Evolutionary conservation across 2,113 vertebrate species (phyloP).

Genomic region (Chascanopsetta lugubris): DNA sequence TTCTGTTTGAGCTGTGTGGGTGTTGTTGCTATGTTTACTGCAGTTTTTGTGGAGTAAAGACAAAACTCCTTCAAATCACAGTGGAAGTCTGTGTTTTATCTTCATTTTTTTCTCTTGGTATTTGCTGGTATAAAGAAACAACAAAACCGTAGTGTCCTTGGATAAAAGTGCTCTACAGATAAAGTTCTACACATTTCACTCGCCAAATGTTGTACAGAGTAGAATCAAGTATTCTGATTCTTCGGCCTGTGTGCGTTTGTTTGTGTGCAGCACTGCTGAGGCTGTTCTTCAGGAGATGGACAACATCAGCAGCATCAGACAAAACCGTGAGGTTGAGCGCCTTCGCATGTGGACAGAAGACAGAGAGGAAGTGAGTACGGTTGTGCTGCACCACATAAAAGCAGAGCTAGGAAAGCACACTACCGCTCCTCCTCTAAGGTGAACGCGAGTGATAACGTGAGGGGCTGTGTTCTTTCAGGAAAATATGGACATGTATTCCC

Average conservation of each 20-base stretch:
- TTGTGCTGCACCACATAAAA: accelerated
- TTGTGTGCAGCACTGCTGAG: slow-evolving; percentile 88
- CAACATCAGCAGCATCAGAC: slow-evolving; percentile 95
- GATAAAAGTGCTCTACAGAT: not conserved
- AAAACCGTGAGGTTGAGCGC: slow-evolving; percentile 95
- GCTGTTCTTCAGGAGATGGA: slow-evolving; percentile 99
- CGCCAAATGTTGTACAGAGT: too few species aligned
- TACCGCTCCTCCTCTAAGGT: not conserved
- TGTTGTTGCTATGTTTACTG: not conserved
- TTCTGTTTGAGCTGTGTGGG: too few species aligned
- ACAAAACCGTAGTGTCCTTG: not conserved
- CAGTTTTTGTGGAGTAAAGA: not conserved
- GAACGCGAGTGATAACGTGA: not conserved
- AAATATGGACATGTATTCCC: slow-evolving; percentile 99
- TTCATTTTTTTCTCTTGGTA: not conserved
- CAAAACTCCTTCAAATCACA: not conserved
- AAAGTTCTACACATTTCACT: too few species aligned
- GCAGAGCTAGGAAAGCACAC: not conserved
- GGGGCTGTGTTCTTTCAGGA: slow-evolving; percentile 80
- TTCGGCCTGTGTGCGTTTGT: not conserved
- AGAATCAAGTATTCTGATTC: too few species aligned
- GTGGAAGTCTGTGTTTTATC: not conserved
- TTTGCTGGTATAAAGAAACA: not conserved
- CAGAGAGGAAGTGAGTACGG: slow-evolving; percentile 90
- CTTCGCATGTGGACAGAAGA: slow-evolving; percentile 97